A percentile compares a stretch with the other conserved stretches of the same genome.
These are phyloP conservation scores for Chloroclysta siterata DNA, from an alignment of 2,888 invertebrate genomes.

Conservation along the genomic window DNA sequence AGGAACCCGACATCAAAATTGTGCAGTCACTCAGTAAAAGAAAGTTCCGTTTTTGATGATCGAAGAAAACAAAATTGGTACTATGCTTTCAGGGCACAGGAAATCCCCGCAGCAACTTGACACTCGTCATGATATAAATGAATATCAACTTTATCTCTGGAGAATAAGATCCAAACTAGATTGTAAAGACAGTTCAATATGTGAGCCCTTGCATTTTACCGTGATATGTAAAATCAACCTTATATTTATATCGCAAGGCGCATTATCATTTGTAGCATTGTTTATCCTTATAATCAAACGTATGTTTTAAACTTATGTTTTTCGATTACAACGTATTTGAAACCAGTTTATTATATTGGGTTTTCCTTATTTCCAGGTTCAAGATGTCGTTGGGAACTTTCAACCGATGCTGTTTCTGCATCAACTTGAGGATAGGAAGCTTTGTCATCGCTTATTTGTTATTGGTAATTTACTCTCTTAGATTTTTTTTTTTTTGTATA, in stretches of 20 bases:
- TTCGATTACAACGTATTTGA: slow-evolving; percentile 1
- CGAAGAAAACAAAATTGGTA: too few species aligned
- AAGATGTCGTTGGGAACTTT: slow-evolving; percentile 34
- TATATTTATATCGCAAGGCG: not conserved
- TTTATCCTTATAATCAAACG: not conserved
- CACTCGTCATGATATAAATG: not conserved
- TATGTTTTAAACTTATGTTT: slow-evolving; percentile 7
- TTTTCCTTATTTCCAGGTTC: slow-evolving; percentile 24
- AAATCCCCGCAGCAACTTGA: slow-evolving; percentile 9
- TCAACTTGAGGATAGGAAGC: slow-evolving; percentile 40
- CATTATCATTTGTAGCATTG: not conserved
- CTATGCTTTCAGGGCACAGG: not conserved
- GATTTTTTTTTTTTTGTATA: too few species aligned
- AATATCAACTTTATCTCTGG: slow-evolving; percentile 3
- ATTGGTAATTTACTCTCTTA: slow-evolving; percentile 34
- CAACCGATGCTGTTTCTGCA: slow-evolving; percentile 42
- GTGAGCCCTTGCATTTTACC: not conserved
- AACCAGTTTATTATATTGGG: slow-evolving; percentile 12
- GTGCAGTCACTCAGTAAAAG: too few species aligned
- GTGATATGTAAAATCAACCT: not conserved
- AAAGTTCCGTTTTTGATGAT: too few species aligned
- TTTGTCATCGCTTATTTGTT: slow-evolving; percentile 43
- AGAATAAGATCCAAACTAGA: not conserved
- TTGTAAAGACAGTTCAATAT: not conserved
- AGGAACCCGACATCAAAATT: too few species aligned